Base-by-base conservation (phyloP, 1,140 invertebrate species). In the Calycopis cecrops region DNA sequence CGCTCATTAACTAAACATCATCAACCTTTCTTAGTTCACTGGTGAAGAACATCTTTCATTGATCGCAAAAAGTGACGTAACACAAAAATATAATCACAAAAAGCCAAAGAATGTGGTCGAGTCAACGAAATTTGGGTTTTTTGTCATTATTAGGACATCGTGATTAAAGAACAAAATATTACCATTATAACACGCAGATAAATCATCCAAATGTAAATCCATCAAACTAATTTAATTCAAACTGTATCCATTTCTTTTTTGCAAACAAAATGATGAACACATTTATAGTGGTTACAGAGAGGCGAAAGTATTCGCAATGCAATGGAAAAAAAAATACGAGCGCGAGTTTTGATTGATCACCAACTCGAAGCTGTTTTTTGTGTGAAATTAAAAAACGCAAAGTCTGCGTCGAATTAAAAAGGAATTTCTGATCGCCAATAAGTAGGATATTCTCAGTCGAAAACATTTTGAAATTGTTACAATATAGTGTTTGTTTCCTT, bases 321-420 rank as follows among this genome's bases (percentile, higher is more conserved):
- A 77, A 77, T 85, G 69, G 76, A 76, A 77, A 76, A 79, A 77
- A 81, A 79, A 81, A 82, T 76, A 62, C 67, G 68, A 78, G 67
- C 75, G 73, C 69, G 69, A 77, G 69, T 76, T 87, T 81, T 87
- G 84, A 87, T 87, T 87, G 82, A 87, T 87, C 80, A 87, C 84
- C 84, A 73, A 80, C 67, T 76, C 77, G 59, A 67, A 68, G 71
- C 65, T 52, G 65, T 74, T 85, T 86, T 87, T 87, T 87, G 78
- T 84, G 72, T 80, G 73, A 79, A 87, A 87, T 87, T 87, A 87
- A 87, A 44, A 86, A 85, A 87, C 75, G 69, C 73, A 79, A 63
- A 82, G 64, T 81, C 71, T 71, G 74, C 79, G 79, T 79, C 76
- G 79, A 79, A 83, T 87, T 85, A 77, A 80, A 76, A 70, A 79